These are phyloP conservation scores for Copidosoma aretas DNA, from an alignment of 2,888 invertebrate genomes.

Conservation along the genomic window DNA sequence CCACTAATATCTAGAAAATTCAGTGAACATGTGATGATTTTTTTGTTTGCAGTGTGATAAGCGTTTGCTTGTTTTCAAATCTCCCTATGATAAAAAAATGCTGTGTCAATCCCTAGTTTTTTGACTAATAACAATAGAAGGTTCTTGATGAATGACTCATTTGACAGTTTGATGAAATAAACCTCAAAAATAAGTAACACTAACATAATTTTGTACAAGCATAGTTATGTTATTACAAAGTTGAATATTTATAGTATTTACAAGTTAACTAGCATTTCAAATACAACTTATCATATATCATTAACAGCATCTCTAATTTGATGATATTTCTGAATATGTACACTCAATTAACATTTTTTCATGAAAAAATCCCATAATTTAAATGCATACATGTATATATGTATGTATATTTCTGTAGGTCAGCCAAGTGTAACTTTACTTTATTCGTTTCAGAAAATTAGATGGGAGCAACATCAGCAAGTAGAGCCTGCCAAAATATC, in stretches of 20 bases:
- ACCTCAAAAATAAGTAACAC: not conserved
- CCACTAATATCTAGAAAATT: no score
- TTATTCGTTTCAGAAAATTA: slow-evolving; percentile 37
- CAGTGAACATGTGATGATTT: no score
- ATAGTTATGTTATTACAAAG: slow-evolving; percentile 15
- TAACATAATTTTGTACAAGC: slow-evolving; percentile 2
- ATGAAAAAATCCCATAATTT: slow-evolving; percentile 5
- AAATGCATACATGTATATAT: no score
- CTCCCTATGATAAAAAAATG: no score
- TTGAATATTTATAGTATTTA: slow-evolving; percentile 31
- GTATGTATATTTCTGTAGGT: slow-evolving; percentile 5
- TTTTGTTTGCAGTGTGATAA: no score
- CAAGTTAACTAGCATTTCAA: slow-evolving; percentile 14
- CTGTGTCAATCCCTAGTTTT: no score
- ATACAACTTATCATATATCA: slow-evolving; percentile 1
- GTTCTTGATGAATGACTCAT: no score
- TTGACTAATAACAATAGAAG: no score
- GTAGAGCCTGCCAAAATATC: slow-evolving; percentile 39
- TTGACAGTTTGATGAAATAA: no score
- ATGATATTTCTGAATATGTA: slow-evolving; percentile 20
- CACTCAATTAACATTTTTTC: not conserved
- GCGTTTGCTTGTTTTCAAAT: no score
- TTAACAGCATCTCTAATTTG: slow-evolving; percentile 4
- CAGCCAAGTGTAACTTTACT: not conserved
- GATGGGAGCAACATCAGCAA: slow-evolving; percentile 25